Percentiles rank a stretch among this genome's conserved stretches.
Evolutionary conservation across 2,797 vertebrate species (phyloP).

Genomic region (Orientallactaga sibirica): DNA sequence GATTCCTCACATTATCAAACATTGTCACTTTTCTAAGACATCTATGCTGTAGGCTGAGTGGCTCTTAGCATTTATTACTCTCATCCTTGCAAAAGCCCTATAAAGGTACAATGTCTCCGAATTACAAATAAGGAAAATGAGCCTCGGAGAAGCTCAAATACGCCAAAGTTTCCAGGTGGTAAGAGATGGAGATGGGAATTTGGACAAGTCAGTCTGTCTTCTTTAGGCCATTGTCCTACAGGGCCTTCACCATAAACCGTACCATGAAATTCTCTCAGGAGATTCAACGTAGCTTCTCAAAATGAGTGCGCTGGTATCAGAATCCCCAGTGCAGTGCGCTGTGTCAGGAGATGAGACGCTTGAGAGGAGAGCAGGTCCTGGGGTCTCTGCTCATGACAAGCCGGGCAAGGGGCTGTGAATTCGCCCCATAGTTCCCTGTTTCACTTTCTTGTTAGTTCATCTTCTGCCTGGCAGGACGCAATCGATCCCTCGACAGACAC

Average conservation of each 20-base stretch:
- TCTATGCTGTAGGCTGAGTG: neutral
- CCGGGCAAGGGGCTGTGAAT: too few relatives aligned
- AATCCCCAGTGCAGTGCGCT: too few relatives aligned
- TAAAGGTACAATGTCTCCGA: neutral
- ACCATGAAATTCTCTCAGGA: neutral
- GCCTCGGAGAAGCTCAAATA: neutral
- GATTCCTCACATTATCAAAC: neutral
- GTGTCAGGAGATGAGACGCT: neutral
- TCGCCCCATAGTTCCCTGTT: too few relatives aligned
- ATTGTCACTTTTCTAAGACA: neutral
- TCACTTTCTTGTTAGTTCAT: too few relatives aligned
- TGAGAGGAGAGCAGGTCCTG: neutral
- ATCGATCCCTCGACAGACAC: neutral
- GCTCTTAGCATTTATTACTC: neutral
- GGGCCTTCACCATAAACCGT: neutral
- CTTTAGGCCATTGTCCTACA: neutral
- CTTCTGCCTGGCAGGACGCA: neutral
- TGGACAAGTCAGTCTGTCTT: neutral
- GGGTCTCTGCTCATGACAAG: neutral
- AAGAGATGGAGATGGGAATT: neutral
- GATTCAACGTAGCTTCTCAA: neutral
- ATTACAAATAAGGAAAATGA: constrained; percentile 3
- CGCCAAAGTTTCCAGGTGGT: neutral
- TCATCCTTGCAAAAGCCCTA: neutral
- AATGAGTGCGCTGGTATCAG: too few relatives aligned